These are phyloP conservation scores for Zonotrichia leucophrys DNA, from an alignment of 2,113 vertebrate genomes.

Conservation along the genomic window DNA sequence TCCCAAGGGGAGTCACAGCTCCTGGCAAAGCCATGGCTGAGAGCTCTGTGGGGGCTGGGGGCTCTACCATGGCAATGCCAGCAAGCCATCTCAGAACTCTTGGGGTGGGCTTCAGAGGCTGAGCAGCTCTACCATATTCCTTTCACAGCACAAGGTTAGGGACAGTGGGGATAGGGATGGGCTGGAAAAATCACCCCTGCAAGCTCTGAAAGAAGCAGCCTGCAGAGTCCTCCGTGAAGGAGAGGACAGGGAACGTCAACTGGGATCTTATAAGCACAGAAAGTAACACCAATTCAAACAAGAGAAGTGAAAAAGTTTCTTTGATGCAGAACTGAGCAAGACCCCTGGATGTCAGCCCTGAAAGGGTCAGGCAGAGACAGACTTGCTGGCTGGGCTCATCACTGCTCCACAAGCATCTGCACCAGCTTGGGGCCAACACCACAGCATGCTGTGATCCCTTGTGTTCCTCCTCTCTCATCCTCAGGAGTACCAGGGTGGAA, in stretches of 20 bases:
- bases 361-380: background rate
- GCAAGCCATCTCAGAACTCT: background rate
- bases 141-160: background rate
- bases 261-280: background rate
- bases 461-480: background rate
- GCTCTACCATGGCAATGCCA: background rate
- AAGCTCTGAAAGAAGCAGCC: background rate
- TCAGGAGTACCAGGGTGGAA: background rate
- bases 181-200: background rate
- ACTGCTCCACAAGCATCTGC: background rate
- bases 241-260: background rate
- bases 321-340: background rate
- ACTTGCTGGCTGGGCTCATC: background rate
- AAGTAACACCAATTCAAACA: background rate
- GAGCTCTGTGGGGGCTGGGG: accelerated
- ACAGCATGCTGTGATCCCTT: background rate
- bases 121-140: background rate
- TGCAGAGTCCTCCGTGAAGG: background rate
- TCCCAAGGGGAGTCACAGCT: background rate
- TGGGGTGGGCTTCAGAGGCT: background rate
- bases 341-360: background rate
- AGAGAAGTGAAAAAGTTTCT: background rate
- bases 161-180: background rate
- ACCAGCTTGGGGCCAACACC: background rate
- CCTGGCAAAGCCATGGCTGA: background rate